A percentile compares a stretch with the other conserved stretches of the same genome.
Evolutionary conservation across 2,113 vertebrate species (phyloP).

Genomic region (Gobius niger): DNA sequence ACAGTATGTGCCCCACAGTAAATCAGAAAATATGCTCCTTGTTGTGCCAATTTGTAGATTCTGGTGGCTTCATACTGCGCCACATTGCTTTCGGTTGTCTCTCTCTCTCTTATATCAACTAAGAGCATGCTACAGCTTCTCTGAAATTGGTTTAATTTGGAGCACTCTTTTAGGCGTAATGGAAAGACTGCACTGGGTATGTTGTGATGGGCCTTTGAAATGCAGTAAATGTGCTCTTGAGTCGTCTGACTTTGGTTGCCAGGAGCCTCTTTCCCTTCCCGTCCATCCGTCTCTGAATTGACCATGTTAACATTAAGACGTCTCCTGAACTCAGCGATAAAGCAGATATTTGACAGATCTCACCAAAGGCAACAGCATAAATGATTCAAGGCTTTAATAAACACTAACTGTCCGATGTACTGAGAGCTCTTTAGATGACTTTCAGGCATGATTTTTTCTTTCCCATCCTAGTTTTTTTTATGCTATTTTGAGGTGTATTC

Average conservation of each 20-base stretch:
- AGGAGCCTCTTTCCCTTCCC: slow-evolving; percentile 4
- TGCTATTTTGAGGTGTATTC: too few species aligned
- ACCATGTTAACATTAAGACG: slow-evolving; percentile 35
- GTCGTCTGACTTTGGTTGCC: neutral
- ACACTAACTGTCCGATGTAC: neutral
- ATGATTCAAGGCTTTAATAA: neutral
- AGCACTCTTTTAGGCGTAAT: slow-evolving; percentile 56
- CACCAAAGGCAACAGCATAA: neutral
- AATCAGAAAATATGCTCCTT: slow-evolving; percentile 66
- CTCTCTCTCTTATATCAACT: slow-evolving; percentile 48
- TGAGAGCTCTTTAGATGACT: neutral
- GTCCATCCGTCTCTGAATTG: slow-evolving; percentile 20
- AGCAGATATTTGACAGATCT: neutral
- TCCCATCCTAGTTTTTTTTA: too few species aligned
- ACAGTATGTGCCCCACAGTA: slow-evolving; percentile 59
- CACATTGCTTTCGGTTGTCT: slow-evolving; percentile 41
- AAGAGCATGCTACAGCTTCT: slow-evolving; percentile 54
- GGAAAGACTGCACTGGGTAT: slow-evolving; percentile 41
- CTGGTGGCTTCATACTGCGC: slow-evolving; percentile 47
- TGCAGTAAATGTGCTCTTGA: slow-evolving; percentile 36
- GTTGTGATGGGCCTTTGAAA: slow-evolving; percentile 52
- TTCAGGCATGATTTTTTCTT: too few species aligned
- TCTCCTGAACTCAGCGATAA: slow-evolving; percentile 17
- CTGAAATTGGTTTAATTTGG: slow-evolving; percentile 70
- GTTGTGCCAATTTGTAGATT: slow-evolving; percentile 65